Evolutionary conservation across 2,888 invertebrate genomes (phyloP).

Genomic region (Diloba caeruleocephala): DNA sequence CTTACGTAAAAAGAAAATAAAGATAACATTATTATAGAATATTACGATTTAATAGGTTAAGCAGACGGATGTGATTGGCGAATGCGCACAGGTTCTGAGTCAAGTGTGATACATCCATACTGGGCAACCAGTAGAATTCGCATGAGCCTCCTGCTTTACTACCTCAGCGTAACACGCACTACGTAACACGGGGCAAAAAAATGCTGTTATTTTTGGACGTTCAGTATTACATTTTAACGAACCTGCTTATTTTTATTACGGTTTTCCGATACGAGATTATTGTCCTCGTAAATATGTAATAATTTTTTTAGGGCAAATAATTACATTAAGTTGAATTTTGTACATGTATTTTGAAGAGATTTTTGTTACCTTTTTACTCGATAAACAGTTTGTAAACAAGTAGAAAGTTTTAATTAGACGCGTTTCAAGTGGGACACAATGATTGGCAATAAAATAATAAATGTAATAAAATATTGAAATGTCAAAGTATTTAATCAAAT

Average conservation of each 20-base stretch:
- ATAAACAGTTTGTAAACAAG: constrained; percentile 12
- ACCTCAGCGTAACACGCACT: constrained; percentile 37
- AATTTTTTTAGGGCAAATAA: background rate
- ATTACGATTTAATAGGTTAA: constrained; percentile 70
- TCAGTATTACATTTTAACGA: constrained; percentile 53
- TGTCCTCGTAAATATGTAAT: constrained; percentile 27
- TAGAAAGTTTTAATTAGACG: constrained; percentile 33
- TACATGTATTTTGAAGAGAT: constrained; percentile 7
- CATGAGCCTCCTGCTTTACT: constrained; percentile 58
- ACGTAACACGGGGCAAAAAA: constrained; percentile 43
- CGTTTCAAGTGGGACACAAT: constrained; percentile 19
- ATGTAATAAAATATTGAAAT: no score
- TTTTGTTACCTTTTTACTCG: constrained; percentile 3
- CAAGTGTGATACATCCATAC: constrained; percentile 72
- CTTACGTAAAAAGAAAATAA: constrained; percentile 40
- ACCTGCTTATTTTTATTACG: constrained; percentile 49
- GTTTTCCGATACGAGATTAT: constrained; percentile 31
- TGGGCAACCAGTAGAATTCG: constrained; percentile 81
- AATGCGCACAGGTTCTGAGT: constrained; percentile 54
- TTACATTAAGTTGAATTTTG: constrained; percentile 7
- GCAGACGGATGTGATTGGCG: constrained; percentile 68
- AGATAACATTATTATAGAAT: constrained; percentile 51
- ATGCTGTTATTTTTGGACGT: constrained; percentile 55
- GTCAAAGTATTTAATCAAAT: no score
- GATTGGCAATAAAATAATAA: constrained; percentile 24